These are phyloP conservation scores for Leptodon cayanensis DNA, from an alignment of 2,797 vertebrate genomes.

Conservation along the genomic window DNA sequence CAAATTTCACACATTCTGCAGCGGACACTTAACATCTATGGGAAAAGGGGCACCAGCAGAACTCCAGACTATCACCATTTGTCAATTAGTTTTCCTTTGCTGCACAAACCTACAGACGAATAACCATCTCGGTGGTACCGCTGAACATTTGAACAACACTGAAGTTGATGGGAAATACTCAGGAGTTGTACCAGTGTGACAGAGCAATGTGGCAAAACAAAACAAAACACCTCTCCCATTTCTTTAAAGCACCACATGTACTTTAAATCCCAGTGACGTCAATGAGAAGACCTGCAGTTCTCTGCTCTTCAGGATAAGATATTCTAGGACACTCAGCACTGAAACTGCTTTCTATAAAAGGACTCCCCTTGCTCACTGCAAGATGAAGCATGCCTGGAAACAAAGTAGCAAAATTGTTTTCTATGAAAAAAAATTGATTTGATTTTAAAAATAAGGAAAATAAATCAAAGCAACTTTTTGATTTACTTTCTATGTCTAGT, in stretches of 20 bases:
- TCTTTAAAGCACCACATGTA: background rate
- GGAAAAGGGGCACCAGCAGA: background rate
- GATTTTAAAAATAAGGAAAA: background rate
- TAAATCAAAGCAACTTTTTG: background rate
- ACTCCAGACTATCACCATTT: background rate
- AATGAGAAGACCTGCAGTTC: background rate
- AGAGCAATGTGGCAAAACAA: background rate
- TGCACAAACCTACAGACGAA: background rate
- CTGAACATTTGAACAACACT: rapidly evolving
- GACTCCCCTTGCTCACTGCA: background rate
- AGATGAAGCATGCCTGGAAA: background rate
- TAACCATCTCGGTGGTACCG: background rate
- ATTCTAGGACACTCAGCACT: no score
- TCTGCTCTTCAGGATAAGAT: background rate
- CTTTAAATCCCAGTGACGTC: background rate
- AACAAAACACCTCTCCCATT: background rate
- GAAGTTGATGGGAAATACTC: background rate
- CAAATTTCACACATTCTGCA: background rate
- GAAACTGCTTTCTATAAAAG: background rate
- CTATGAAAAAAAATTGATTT: background rate
- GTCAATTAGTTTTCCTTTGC: background rate
- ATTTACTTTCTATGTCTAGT: background rate
- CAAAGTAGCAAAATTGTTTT: background rate
- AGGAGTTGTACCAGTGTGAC: background rate
- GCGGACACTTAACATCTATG: background rate